phyloP scores from a whole-genome alignment of 2,888 invertebrate genomes.

The Conistra vaccinii region DNA sequence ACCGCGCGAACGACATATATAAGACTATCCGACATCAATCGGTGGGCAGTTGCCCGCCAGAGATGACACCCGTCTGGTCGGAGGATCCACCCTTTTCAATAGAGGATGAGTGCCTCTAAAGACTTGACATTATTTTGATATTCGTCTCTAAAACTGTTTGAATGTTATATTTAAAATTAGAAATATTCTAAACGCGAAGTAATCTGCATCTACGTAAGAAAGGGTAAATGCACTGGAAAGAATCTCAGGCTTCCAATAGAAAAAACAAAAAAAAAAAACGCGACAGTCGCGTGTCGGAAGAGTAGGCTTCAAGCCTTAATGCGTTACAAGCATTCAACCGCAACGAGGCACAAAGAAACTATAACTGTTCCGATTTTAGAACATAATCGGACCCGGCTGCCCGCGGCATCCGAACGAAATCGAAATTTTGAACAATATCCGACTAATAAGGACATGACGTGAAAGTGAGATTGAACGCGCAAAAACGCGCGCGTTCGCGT shows the following conservation, averaged over 20 bases:
- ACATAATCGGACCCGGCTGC: conserved; percentile 64
- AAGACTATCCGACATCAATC: no score
- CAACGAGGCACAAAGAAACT: conserved; percentile 59
- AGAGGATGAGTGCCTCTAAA: no score
- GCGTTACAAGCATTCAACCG: conserved; percentile 54
- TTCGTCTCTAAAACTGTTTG: no score
- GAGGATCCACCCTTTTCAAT: no score
- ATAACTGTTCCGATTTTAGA: conserved; percentile 60
- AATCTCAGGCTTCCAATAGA: conserved; percentile 23
- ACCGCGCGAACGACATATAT: no score
- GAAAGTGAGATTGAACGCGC: conserved; percentile 81
- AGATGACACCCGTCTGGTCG: no score
- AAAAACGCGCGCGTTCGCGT: conserved; percentile 73
- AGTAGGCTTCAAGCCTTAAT: conserved; percentile 52
- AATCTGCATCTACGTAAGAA: conserved; percentile 1
- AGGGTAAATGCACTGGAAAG: conserved; percentile 30
- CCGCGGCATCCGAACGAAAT: conserved; percentile 77
- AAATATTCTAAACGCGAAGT: background rate
- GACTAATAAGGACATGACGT: conserved; percentile 85
- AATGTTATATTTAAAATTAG: no score
- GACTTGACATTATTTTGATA: background rate
- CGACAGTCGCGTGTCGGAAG: conserved; percentile 50
- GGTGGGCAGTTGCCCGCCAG: no score
- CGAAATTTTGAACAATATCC: conserved; percentile 83
- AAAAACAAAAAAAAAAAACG: conserved; percentile 39